Conservation (phyloP, 2,797 vertebrate species). For the Cyprinella venusta region DNA sequence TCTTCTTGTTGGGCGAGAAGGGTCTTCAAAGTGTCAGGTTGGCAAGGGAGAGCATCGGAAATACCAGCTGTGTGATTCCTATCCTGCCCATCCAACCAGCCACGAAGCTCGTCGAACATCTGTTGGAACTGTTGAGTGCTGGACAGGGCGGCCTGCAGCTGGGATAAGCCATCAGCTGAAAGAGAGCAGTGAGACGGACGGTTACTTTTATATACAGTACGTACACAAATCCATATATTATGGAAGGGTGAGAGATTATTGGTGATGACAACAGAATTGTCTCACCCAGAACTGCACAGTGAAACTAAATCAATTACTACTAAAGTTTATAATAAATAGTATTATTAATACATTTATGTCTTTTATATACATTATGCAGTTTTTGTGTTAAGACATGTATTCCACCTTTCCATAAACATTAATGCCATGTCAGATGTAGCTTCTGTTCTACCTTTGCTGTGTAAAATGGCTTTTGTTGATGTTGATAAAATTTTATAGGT, state of each 20-base stretch:
- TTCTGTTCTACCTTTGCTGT: no score
- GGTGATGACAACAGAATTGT: neutral
- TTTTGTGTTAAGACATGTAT: no score
- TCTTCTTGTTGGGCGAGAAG: slow-evolving; percentile 89
- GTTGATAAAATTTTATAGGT: no score
- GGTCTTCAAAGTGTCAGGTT: slow-evolving; percentile 80
- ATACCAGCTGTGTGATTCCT: slow-evolving; percentile 74
- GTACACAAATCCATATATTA: neutral
- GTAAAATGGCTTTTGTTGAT: no score
- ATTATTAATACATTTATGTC: no score
- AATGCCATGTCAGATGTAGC: no score
- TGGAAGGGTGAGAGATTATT: neutral
- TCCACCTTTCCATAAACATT: no score
- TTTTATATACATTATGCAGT: no score
- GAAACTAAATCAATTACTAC: neutral
- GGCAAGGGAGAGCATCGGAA: slow-evolving; percentile 83
- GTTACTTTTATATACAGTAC: neutral
- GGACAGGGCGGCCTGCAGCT: slow-evolving; percentile 91
- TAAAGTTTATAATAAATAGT: no score
- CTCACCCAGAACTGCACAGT: neutral
- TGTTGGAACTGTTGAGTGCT: slow-evolving; percentile 99
- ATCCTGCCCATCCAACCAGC: slow-evolving; percentile 87
- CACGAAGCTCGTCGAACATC: slow-evolving; percentile 94
- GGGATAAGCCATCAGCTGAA: slow-evolving; percentile 92
- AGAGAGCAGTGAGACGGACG: slow-evolving; percentile 17